phyloP scores from a whole-genome alignment of 2,888 invertebrate species.

The Epistrophe eligans region DNA sequence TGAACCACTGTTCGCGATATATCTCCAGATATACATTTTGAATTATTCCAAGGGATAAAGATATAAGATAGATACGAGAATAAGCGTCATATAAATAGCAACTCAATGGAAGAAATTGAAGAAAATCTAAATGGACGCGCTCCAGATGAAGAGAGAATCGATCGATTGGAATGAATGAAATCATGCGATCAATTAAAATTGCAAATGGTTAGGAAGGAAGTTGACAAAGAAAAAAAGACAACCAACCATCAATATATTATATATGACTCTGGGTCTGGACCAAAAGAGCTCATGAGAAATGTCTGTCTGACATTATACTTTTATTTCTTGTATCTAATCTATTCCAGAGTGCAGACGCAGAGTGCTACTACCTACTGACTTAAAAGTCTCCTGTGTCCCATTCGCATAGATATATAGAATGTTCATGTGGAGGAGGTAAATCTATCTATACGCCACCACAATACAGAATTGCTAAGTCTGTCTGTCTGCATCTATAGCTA shows the following conservation, averaged over 20 bases:
- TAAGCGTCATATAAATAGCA: constrained; percentile 1
- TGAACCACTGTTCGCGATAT: constrained; percentile 7
- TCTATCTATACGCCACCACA: constrained; percentile 36
- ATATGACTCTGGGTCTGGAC: not conserved
- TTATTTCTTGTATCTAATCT: constrained; percentile 29
- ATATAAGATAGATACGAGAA: constrained; percentile 33
- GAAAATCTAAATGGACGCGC: constrained; percentile 51
- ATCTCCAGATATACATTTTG: constrained; percentile 49
- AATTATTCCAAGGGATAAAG: constrained; percentile 26
- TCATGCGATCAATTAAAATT: constrained; percentile 75
- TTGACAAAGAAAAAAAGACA: constrained; percentile 24
- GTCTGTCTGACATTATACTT: constrained; percentile 25
- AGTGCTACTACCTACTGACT: constrained; percentile 26
- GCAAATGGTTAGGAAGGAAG: constrained; percentile 64
- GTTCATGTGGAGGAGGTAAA: constrained; percentile 33
- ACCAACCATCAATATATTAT: not conserved
- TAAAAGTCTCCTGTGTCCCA: constrained; percentile 54
- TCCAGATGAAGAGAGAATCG: constrained; percentile 47
- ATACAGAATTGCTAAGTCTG: constrained; percentile 13
- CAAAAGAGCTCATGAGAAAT: constrained; percentile 28
- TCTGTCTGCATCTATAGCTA: constrained; percentile 39
- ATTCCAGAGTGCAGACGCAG: constrained; percentile 1
- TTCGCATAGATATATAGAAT: constrained; percentile 22
- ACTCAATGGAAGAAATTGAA: constrained; percentile 34
- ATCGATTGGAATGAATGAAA: constrained; percentile 75